These are phyloP conservation scores for Megaptera novaeangliae DNA, from an alignment of 2,113 vertebrate species.

Conservation along the genomic window DNA sequence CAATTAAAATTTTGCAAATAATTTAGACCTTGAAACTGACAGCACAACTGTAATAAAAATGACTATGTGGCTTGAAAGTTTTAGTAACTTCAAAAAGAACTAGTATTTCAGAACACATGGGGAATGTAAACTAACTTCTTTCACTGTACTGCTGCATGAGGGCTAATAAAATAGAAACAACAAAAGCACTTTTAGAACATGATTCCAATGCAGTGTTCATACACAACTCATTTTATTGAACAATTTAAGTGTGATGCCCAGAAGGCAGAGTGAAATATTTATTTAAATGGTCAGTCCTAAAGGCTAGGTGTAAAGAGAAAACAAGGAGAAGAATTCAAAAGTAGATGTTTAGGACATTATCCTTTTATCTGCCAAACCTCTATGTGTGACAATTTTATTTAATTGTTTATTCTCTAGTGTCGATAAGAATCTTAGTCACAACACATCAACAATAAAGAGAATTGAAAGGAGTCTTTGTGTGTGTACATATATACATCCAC, in stretches of 20 bases:
- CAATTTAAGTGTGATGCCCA: background rate
- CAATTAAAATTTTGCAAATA: background rate
- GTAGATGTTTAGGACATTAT: background rate
- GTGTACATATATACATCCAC: too few species aligned
- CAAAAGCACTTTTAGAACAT: background rate
- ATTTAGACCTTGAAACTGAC: background rate
- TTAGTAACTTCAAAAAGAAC: background rate
- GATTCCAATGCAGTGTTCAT: background rate
- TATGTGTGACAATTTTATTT: background rate
- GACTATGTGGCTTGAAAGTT: background rate
- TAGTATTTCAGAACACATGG: background rate
- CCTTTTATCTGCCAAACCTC: background rate
- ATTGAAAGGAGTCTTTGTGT: background rate
- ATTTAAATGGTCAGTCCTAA: background rate
- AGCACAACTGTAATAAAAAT: conserved; percentile 25
- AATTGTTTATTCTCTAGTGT: background rate
- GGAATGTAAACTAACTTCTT: background rate
- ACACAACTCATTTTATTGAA: conserved; percentile 16
- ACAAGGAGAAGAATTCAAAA: background rate
- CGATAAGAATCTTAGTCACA: background rate
- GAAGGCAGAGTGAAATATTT: conserved; percentile 10
- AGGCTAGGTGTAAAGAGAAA: background rate
- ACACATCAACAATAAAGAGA: background rate
- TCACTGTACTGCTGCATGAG: background rate
- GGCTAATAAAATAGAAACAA: background rate